Base-by-base conservation (phyloP, 2,888 invertebrate species). In the Agonopterix subpropinquella region DNA sequence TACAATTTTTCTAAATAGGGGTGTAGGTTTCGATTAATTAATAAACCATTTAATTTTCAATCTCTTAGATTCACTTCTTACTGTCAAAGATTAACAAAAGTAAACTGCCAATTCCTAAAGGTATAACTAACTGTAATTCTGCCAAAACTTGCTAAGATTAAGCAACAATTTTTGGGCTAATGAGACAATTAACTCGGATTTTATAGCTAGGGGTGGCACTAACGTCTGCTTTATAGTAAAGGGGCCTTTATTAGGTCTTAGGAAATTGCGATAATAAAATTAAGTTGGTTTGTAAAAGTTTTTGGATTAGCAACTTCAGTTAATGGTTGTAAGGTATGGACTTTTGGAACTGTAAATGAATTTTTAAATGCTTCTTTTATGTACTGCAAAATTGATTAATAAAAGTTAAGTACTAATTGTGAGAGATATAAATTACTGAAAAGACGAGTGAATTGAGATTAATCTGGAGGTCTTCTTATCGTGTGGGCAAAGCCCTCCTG, bases 161-260 rank as follows among this genome's bases (percentile, higher is more conserved):
- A 47, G 50, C 52, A 52, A 52, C 65, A 64, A 66, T 73, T 70
- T 70, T 69, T 68, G 64, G 60, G 53, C 64, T 69, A 74, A 75
- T 73, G 65, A 70, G 67, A 64, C 67, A 67, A 73, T 74, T 70
- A 67, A 62, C 56, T 60, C 55, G 65, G 68, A 73, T 69, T 67
- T 69, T 62, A 62, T 61, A 61, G 60, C 63, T 53, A 47, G 50
- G 55, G 61, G 50, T 50, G 57, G 51, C 52, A 47, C 54, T 59
- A 64, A 65, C 58, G 55, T 58, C 58, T 56, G 60, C 54, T 64
- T 68, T 63, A 67, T 64, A 64, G 59, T 62, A 54, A 55, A 56
- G 54, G 58, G 55, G 49, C 56, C 57, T 63, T 46, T 61, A 61
- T 56, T 54, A 58, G 56, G 60, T 56, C 62, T 54, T 54, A 56